Base-by-base conservation (phyloP, 2,113 vertebrate species). In the Labeo rohita region DNA sequence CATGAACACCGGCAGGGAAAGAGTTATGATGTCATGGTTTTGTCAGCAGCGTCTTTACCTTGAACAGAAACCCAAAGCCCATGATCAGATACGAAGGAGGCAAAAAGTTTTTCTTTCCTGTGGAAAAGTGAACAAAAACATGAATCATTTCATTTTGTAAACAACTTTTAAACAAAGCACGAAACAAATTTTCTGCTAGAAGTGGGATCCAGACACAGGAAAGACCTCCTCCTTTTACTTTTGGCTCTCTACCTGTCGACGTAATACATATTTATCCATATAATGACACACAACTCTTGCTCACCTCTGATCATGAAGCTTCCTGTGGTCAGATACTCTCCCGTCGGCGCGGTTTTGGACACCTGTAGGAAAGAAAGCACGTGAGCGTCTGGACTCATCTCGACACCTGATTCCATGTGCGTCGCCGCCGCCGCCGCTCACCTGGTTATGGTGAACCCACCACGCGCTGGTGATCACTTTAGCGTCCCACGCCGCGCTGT, bases 281-380 rank as follows among this genome's bases (percentile, higher is more conserved):
- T 13, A 12, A 2, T 49, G 43, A 47, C 16, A 2, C 63, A 18
- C 18, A 59, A 28, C 28, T 28, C 28, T 28, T 36, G 75, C 39
- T 74, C 87, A 99, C 98, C 98, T 98, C 98, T 93, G 90, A 99
- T 98, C 98, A 99, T 99, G 94, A 99, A 99, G 90, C 98, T 99
- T 83, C 98, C 98, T 36, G 98, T 98, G 45, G 98, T 99, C 91
- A 99, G 94, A 86, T 99, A 99, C 82, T 99, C 98, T 94, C 98
- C 98, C 0, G 98, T 98, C 16, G 98, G 98, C 23, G 98, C 98
- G 0, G 98, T 99, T 92, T 99, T 99, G 61, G 98, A 99, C 59
- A 99, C 98, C 98, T 99, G 86, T 59, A 7, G 39, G 85, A 77
- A 52, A 10, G 18, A 50, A 59, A 52, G 21, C 59, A 49, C 16